phyloP scores from a whole-genome alignment of 2,888 invertebrate genomes.

The Plutella xylostella region DNA sequence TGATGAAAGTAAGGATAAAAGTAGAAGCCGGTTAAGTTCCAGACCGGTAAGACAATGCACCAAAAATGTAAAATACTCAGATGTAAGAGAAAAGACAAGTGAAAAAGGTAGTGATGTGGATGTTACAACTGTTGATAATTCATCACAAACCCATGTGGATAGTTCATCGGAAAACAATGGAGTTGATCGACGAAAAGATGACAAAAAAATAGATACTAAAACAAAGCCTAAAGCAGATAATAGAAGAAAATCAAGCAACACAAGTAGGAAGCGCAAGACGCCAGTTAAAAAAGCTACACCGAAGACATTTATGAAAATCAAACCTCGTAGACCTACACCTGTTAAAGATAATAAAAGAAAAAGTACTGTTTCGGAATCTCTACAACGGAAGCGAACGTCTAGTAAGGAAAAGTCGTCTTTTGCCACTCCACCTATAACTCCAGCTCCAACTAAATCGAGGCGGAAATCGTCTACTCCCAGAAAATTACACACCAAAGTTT shows the following conservation, averaged over 20 bases:
- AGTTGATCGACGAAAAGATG: slow-evolving; percentile 12
- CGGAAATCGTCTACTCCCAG: slow-evolving; percentile 63
- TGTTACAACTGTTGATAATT: neutral
- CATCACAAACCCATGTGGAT: neutral
- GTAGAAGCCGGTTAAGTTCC: slow-evolving; percentile 13
- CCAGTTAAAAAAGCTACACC: slow-evolving; percentile 36
- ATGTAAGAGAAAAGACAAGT: slow-evolving; percentile 24
- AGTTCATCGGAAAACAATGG: neutral
- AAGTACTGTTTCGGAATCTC: slow-evolving; percentile 25
- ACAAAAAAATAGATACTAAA: slow-evolving; percentile 23
- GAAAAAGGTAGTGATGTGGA: slow-evolving; percentile 20
- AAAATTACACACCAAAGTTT: slow-evolving; percentile 48
- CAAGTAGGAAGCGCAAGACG: slow-evolving; percentile 33
- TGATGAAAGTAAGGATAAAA: slow-evolving; percentile 15
- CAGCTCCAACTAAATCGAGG: slow-evolving; percentile 48
- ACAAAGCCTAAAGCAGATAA: slow-evolving; percentile 21
- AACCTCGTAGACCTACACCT: slow-evolving; percentile 43
- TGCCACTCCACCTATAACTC: slow-evolving; percentile 18
- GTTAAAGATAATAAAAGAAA: slow-evolving; percentile 32
- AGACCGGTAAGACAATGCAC: slow-evolving; percentile 55
- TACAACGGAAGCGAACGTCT: slow-evolving; percentile 15
- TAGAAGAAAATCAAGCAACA: slow-evolving; percentile 21
- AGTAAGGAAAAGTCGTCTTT: slow-evolving; percentile 31
- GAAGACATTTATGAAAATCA: slow-evolving; percentile 50
- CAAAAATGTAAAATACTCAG: slow-evolving; percentile 57